Conservation (phyloP, 2,113 vertebrate species). For the Apistogramma diplotaenia region DNA sequence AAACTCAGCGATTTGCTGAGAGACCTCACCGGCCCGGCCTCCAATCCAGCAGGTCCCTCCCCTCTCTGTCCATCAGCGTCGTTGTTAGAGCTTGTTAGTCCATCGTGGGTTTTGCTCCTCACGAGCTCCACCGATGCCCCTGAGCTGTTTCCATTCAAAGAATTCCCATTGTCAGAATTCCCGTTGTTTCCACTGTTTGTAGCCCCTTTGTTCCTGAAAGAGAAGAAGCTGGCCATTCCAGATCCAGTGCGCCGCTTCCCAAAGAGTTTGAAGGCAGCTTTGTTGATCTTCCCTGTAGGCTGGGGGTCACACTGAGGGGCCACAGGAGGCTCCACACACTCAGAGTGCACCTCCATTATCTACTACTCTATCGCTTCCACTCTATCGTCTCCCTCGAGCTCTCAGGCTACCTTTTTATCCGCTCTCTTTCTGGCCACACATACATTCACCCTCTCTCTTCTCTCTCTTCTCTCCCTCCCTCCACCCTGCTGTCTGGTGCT, state of each 20-base stretch:
- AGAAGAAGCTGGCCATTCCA: constrained; percentile 92
- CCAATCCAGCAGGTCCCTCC: constrained; percentile 71
- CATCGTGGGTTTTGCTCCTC: constrained; percentile 92
- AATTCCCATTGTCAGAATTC: constrained; percentile 69
- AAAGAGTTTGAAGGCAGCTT: constrained; percentile 96
- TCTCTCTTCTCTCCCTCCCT: constrained; percentile 43
- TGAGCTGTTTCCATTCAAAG: constrained; percentile 63
- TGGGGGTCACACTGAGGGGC: constrained; percentile 80
- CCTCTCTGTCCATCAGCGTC: constrained; percentile 78
- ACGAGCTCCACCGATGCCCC: constrained; percentile 78
- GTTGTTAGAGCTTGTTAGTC: constrained; percentile 81
- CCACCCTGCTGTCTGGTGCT: constrained; percentile 67
- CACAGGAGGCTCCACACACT: constrained; percentile 82
- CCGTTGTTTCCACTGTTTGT: constrained; percentile 71
- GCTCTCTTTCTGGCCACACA: constrained; percentile 46
- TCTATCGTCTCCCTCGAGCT: constrained; percentile 44
- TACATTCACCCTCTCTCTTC: constrained; percentile 45
- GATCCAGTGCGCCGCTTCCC: constrained; percentile 86
- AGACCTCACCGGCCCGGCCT: constrained; percentile 74
- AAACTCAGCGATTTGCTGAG: constrained; percentile 93
- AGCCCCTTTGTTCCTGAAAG: constrained; percentile 89
- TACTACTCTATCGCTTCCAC: constrained; percentile 70
- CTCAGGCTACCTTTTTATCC: constrained; percentile 46
- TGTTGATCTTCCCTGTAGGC: constrained; percentile 93
- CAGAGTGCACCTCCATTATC: constrained; percentile 89